phyloP scores from a whole-genome alignment of 2,797 vertebrate species.

The Catharus ustulatus region DNA sequence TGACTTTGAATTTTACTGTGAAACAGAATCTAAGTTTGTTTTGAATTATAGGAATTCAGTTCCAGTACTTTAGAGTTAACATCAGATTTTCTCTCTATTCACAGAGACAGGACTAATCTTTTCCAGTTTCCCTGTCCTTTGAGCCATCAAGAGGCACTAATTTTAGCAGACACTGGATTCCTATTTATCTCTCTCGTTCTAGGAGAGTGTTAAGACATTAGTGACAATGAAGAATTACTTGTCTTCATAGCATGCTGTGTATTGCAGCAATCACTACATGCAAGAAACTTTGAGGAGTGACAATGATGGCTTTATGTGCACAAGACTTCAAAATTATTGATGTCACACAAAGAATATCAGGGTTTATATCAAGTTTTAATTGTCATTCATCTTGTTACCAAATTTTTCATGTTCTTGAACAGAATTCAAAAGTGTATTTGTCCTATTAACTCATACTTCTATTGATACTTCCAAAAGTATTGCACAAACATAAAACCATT shows the following conservation, averaged over 20 bases:
- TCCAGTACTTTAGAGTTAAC: background rate
- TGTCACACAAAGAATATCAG: background rate
- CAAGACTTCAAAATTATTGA: slow-evolving; percentile 30
- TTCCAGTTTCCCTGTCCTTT: background rate
- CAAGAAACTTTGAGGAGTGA: background rate
- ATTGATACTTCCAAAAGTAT: slow-evolving; percentile 34
- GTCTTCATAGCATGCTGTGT: background rate
- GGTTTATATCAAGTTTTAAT: background rate
- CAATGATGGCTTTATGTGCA: background rate
- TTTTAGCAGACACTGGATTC: slow-evolving; percentile 22
- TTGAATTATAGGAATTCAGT: background rate
- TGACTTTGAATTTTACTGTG: background rate
- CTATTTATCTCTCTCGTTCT: background rate
- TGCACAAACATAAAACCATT: slow-evolving; percentile 23
- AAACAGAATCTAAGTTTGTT: background rate
- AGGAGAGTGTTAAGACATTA: background rate
- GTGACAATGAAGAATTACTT: slow-evolving; percentile 31
- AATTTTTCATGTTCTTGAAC: slow-evolving; percentile 27
- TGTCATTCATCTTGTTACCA: background rate
- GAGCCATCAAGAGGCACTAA: slow-evolving; percentile 11
- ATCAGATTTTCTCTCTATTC: background rate
- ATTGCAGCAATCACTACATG: background rate
- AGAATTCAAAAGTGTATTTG: slow-evolving; percentile 12
- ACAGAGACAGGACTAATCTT: background rate
- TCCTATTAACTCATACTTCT: background rate